These are phyloP conservation scores for Amblyjoppa proteus DNA, from an alignment of 2,888 invertebrate species.

Conservation along the genomic window DNA sequence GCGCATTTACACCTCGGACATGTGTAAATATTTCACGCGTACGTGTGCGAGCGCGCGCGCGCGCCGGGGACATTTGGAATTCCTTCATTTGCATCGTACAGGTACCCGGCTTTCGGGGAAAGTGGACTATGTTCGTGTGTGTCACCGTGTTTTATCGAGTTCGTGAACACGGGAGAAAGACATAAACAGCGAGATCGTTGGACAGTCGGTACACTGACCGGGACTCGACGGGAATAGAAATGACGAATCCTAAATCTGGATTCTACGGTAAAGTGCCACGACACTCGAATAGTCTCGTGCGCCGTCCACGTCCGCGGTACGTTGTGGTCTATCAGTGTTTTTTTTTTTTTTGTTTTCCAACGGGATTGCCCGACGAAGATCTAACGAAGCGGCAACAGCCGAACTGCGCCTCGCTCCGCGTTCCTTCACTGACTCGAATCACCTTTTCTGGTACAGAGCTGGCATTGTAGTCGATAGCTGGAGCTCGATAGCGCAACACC, in stretches of 20 bases:
- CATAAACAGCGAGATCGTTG: not conserved
- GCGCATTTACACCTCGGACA: conserved; percentile 49
- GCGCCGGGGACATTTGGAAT: conserved; percentile 8
- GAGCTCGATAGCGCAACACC: conserved; percentile 14
- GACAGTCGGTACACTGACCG: not conserved
- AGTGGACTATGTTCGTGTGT: not conserved
- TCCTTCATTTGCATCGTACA: conserved; percentile 17
- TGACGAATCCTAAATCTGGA: conserved; percentile 9
- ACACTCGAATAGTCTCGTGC: not conserved
- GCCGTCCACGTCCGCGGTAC: not conserved
- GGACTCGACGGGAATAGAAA: conserved; percentile 2
- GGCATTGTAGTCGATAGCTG: conserved; percentile 25
- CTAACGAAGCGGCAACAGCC: conserved; percentile 19
- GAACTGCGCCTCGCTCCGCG: not conserved
- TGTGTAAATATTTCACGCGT: conserved; percentile 32
- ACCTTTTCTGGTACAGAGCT: conserved; percentile 1
- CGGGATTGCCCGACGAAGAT: not conserved
- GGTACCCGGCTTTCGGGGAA: conserved; percentile 2
- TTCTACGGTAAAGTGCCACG: not conserved
- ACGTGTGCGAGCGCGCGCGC: not conserved
- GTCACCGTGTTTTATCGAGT: conserved; percentile 11
- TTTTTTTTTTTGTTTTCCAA: not conserved
- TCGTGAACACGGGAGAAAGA: conserved; percentile 3
- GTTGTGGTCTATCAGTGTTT: not conserved
- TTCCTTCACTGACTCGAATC: conserved; percentile 8